A percentile compares a stretch with the other conserved stretches of the same genome.
phyloP scores from a whole-genome alignment of 1,140 invertebrate species.

The Panagrolaimus sp. region DNA sequence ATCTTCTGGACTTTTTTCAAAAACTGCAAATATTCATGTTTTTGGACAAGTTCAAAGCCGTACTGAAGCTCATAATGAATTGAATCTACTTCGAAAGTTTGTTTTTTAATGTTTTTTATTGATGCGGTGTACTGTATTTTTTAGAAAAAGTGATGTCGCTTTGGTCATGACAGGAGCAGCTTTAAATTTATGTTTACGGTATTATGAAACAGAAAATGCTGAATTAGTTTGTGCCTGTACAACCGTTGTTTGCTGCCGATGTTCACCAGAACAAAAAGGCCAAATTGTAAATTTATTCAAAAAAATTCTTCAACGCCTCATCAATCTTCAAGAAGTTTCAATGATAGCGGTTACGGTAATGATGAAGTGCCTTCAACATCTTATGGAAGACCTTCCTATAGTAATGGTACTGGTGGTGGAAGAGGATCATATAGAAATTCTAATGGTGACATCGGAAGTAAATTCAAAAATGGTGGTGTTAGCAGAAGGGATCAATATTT shows the following conservation, averaged over 20 bases:
- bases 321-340: too few species aligned
- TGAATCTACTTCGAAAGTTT: constrained; percentile 82
- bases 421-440: too few species aligned
- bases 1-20: constrained; percentile 78
- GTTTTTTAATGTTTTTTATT: too few species aligned
- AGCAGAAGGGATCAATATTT: too few species aligned
- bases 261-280: constrained; percentile 97
- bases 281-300: constrained; percentile 85
- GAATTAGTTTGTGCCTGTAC: constrained; percentile 83
- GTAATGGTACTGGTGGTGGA: too few species aligned
- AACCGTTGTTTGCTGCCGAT: constrained; percentile 81
- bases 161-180: constrained; percentile 60
- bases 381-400: too few species aligned
- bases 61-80: constrained; percentile 65
- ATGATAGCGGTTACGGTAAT: too few species aligned
- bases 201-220: constrained; percentile 90
- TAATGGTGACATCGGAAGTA: too few species aligned
- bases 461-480: too few species aligned
- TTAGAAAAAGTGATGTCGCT: constrained; percentile 42
- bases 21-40: constrained; percentile 70
- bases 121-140: too few species aligned
- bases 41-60: constrained; percentile 68
- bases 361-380: too few species aligned
- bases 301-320: too few species aligned
- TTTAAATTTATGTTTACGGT: constrained; percentile 72